These are phyloP conservation scores for Siniperca scherzeri DNA, from an alignment of 2,797 vertebrate species.

Conservation along the genomic window DNA sequence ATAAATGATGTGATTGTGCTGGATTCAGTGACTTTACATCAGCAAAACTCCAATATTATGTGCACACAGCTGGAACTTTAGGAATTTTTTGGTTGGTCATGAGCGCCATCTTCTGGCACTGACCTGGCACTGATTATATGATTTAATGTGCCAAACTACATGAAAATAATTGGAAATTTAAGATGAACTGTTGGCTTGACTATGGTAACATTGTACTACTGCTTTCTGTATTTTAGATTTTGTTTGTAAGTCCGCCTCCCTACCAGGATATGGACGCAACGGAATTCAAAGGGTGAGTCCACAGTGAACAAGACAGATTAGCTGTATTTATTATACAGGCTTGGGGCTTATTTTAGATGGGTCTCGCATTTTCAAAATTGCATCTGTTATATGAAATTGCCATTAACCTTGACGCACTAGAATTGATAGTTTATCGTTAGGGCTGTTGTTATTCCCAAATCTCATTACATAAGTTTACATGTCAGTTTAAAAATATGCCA, in stretches of 20 bases:
- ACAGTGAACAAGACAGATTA: background rate
- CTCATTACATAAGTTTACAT: background rate
- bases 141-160: background rate
- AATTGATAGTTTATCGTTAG: background rate
- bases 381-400: background rate
- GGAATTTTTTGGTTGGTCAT: constrained; percentile 19
- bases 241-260: constrained; percentile 93
- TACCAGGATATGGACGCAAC: constrained; percentile 94
- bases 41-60: constrained; percentile 7
- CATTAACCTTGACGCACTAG: background rate
- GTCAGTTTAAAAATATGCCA: background rate
- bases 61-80: constrained; percentile 43
- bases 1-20: constrained; percentile 10
- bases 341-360: background rate
- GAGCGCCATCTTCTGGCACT: constrained; percentile 76
- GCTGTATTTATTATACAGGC: background rate
- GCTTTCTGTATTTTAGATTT: constrained; percentile 86
- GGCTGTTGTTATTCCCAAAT: background rate
- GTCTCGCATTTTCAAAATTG: background rate
- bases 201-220: background rate
- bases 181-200: background rate
- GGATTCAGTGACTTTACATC: constrained; percentile 15
- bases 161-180: background rate
- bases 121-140: background rate
- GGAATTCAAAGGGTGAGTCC: constrained; percentile 93